phyloP scores from a whole-genome alignment of 2,888 invertebrate genomes.

The Cosmia pyralina region DNA sequence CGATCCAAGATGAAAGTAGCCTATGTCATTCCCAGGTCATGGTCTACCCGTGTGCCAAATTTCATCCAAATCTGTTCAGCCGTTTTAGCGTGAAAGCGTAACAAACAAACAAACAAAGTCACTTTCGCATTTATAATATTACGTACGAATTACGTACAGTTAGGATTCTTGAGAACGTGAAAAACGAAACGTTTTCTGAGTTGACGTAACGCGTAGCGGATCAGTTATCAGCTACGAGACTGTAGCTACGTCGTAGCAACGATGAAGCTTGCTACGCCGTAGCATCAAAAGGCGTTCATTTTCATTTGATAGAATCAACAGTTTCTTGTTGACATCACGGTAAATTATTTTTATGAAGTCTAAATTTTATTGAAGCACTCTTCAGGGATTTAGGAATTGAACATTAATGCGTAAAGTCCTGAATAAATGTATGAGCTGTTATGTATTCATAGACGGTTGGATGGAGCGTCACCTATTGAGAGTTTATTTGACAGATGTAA shows the following conservation, averaged over 20 bases:
- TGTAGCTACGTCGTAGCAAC: conserved; percentile 35
- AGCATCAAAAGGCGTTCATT: conserved; percentile 3
- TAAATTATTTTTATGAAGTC: conserved; percentile 8
- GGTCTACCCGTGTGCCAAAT: too few species aligned
- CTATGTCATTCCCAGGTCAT: too few species aligned
- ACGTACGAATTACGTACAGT: too few species aligned
- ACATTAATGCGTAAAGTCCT: conserved; percentile 31
- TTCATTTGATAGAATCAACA: conserved; percentile 1
- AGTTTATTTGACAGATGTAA: conserved; percentile 7
- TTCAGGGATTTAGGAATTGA: conserved; percentile 44
- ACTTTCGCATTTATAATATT: too few species aligned
- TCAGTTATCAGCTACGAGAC: conserved; percentile 7
- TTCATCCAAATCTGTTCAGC: too few species aligned
- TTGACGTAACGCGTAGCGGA: conserved; percentile 6
- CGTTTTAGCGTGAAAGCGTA: too few species aligned
- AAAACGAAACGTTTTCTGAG: neutral
- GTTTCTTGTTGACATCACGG: conserved; percentile 3
- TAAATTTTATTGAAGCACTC: conserved; percentile 21
- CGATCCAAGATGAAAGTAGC: too few species aligned
- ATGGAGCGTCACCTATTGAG: conserved; percentile 15
- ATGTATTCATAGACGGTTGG: conserved; percentile 26
- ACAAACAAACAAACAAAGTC: too few species aligned
- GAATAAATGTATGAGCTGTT: conserved; percentile 48
- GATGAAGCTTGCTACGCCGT: conserved; percentile 35
- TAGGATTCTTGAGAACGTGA: neutral